phyloP scores from a whole-genome alignment of 2,888 invertebrate species.

The Rhingia campestris region DNA sequence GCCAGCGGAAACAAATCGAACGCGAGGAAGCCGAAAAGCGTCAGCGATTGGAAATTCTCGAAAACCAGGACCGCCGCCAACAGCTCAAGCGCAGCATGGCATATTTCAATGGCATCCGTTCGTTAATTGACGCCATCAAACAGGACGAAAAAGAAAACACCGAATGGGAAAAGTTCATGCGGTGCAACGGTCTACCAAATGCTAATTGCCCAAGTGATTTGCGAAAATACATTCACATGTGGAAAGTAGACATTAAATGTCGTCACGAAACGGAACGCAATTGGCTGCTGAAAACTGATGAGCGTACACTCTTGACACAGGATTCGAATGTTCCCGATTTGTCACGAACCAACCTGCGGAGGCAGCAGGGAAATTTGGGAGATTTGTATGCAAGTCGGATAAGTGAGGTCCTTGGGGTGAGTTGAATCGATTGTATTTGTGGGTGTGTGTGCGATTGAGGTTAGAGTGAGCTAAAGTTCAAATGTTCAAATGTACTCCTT shows the following conservation, averaged over 20 bases:
- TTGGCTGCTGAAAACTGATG: slow-evolving; percentile 81
- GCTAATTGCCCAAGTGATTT: slow-evolving; percentile 82
- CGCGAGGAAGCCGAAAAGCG: slow-evolving; percentile 81
- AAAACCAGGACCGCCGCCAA: slow-evolving; percentile 80
- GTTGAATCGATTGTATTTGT: slow-evolving; percentile 31
- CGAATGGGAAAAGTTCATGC: slow-evolving; percentile 83
- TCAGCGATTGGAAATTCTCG: slow-evolving; percentile 80
- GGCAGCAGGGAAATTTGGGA: slow-evolving; percentile 80
- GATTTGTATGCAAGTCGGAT: slow-evolving; percentile 81
- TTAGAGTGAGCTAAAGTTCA: slow-evolving; percentile 31
- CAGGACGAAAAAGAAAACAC: slow-evolving; percentile 77
- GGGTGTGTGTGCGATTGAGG: not conserved
- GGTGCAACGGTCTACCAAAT: slow-evolving; percentile 82
- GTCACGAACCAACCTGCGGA: slow-evolving; percentile 78
- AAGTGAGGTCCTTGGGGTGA: slow-evolving; percentile 81
- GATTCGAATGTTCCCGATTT: slow-evolving; percentile 79
- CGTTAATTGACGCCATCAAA: slow-evolving; percentile 79
- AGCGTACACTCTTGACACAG: slow-evolving; percentile 82
- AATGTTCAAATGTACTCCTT: slow-evolving; percentile 1
- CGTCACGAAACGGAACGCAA: slow-evolving; percentile 79
- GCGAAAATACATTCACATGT: slow-evolving; percentile 82
- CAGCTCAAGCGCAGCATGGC: slow-evolving; percentile 81
- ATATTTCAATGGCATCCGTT: slow-evolving; percentile 79
- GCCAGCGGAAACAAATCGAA: slow-evolving; percentile 81
- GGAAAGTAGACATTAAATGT: slow-evolving; percentile 79